These are phyloP conservation scores for Coelinius sp. DNA, from an alignment of 2,888 invertebrate species.

Conservation along the genomic window DNA sequence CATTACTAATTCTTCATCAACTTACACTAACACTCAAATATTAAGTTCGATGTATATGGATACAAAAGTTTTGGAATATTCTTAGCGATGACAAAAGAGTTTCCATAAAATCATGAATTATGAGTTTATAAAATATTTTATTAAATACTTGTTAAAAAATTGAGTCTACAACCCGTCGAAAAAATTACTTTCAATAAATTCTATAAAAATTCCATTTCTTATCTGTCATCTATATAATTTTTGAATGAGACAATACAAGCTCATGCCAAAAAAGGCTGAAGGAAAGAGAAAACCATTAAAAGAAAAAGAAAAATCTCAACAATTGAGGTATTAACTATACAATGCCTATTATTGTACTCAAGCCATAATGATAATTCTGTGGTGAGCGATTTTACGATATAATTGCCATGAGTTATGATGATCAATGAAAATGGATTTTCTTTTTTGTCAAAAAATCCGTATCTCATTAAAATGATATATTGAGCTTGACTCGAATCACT, in stretches of 20 bases:
- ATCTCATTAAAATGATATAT: slow-evolving; percentile 22
- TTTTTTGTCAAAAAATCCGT: neutral
- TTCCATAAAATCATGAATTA: slow-evolving; percentile 14
- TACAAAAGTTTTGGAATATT: slow-evolving; percentile 1
- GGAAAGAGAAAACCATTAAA: neutral
- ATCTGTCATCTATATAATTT: neutral
- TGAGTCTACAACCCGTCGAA: neutral
- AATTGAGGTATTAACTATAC: slow-evolving; percentile 23
- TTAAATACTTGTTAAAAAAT: neutral
- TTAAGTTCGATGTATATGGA: slow-evolving; percentile 12
- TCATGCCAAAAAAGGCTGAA: neutral
- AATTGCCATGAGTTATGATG: slow-evolving; percentile 12
- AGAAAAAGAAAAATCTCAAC: neutral
- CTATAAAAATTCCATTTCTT: slow-evolving; percentile 10
- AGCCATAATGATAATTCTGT: neutral
- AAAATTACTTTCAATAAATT: slow-evolving; percentile 20
- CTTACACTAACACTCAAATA: slow-evolving; percentile 16
- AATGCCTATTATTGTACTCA: slow-evolving; percentile 26
- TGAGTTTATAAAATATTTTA: too few species aligned
- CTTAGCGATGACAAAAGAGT: neutral
- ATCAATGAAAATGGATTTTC: neutral
- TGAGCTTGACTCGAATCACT: slow-evolving; percentile 9
- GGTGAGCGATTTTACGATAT: neutral
- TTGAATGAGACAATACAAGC: neutral
- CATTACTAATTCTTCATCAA: slow-evolving; percentile 15